phyloP scores from a whole-genome alignment of 2,113 vertebrate species.

The Ciconia boyciana region DNA sequence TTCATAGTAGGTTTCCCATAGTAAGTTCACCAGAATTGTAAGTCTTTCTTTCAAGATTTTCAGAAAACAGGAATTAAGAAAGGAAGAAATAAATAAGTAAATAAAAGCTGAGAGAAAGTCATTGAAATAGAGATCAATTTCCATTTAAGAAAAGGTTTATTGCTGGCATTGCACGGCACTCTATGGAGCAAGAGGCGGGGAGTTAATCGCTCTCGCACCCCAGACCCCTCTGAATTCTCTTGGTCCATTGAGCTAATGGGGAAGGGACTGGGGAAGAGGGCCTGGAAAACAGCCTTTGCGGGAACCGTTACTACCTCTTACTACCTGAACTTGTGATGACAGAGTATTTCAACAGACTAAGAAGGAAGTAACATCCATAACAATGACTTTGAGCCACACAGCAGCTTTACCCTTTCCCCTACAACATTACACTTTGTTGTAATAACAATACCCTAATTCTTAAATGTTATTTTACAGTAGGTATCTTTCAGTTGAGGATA shows the following conservation, averaged over 20 bases:
- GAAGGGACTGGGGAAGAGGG: neutral
- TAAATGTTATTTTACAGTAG: neutral
- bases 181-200: neutral
- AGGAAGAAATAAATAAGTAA: neutral
- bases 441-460: neutral
- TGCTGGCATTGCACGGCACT: neutral
- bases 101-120: neutral
- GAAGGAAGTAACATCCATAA: neutral
- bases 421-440: neutral
- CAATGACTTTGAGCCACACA: neutral
- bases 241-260: fast-evolving
- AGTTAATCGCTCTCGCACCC: neutral
- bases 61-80: neutral
- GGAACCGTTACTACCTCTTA: neutral
- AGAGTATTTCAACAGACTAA: neutral
- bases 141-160: neutral
- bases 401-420: neutral
- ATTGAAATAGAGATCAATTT: neutral
- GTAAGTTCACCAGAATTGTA: neutral
- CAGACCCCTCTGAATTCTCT: neutral
- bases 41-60: neutral
- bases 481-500: neutral
- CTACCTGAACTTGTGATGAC: neutral
- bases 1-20: neutral
- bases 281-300: neutral